These are phyloP conservation scores for Drosophila neocordata DNA, from an alignment of 1,140 invertebrate species.

Conservation along the genomic window DNA sequence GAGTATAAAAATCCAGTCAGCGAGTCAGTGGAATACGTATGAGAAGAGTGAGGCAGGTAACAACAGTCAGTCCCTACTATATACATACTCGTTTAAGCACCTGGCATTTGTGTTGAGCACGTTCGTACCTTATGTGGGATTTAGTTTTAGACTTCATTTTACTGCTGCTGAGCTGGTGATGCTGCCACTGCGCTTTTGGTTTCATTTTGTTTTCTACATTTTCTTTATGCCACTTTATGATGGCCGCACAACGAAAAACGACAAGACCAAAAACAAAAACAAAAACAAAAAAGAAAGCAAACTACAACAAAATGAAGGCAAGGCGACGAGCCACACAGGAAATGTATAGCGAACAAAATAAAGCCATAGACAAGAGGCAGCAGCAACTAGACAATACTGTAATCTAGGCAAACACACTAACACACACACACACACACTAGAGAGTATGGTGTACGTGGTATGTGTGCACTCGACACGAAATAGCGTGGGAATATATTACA, in stretches of 20 bases:
- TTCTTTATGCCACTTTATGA: slow-evolving; percentile 77
- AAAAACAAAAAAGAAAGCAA: slow-evolving; percentile 13
- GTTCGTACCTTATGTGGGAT: slow-evolving; percentile 79
- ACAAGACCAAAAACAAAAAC: slow-evolving; percentile 46
- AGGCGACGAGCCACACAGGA: slow-evolving; percentile 28
- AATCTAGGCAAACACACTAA: slow-evolving; percentile 74
- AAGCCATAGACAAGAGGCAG: slow-evolving; percentile 69
- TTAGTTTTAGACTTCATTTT: slow-evolving; percentile 81
- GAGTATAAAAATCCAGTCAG: slow-evolving; percentile 75
- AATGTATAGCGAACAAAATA: slow-evolving; percentile 61
- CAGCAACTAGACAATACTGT: slow-evolving; percentile 66
- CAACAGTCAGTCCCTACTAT: slow-evolving; percentile 4
- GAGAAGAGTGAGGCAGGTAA: slow-evolving; percentile 18
- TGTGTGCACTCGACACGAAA: slow-evolving; percentile 51
- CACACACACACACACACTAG: slow-evolving; percentile 41
- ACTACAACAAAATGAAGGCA: slow-evolving; percentile 38
- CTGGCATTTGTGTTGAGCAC: slow-evolving; percentile 81
- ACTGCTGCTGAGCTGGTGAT: slow-evolving; percentile 36
- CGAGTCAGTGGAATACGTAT: slow-evolving; percentile 38
- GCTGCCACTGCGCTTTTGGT: slow-evolving; percentile 71
- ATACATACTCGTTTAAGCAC: slow-evolving; percentile 57
- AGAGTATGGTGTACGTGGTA: neutral
- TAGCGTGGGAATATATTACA: slow-evolving; percentile 79
- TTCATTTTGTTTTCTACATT: slow-evolving; percentile 58
- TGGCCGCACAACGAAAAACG: slow-evolving; percentile 52